Evolutionary conservation across 2,797 vertebrate species (phyloP), one percentile per base, ranked within the genome.

Genomic region (Siniperca undulata): DNA sequence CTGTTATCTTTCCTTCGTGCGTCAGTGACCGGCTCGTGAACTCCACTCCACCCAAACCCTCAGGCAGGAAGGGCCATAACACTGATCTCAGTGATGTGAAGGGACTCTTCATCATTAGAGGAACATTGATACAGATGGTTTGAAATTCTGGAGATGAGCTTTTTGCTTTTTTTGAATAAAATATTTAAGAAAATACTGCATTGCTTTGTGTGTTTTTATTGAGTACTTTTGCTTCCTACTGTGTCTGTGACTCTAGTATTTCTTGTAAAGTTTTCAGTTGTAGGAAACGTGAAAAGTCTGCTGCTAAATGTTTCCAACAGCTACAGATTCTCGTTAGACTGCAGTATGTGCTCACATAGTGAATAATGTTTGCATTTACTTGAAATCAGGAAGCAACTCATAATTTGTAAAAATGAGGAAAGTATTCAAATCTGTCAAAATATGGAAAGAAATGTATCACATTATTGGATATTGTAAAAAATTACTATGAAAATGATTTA

Each of bases 161-260:
- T 90, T 94, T 91, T 94, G 82, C 74, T 92, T 94, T 95, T 90
- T 96, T 94, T 88, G 91, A 96, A 96, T 96, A 96, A 96, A 96
- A 96, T 95, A 93, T 95, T 93, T 93, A 94, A 94, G 81, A 94
- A 94, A 92, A 92, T 76, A 44, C 22, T 12, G 11, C 34, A 0
- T 9, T 71, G 27, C 2, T 8, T 46, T 20, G 22, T 46, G 0
- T 36, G 8, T 77, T 46, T 30, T 46, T 50, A 20, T 74, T 52
- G 7, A 17, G 22, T 65, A 22, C 34, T 13, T n/a, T 20, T 34
- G 30, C 36, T 62, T 6, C 20, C 11, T 40, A 1, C 60, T 61
- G 19, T 36, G 0, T 22, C 34, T 38, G 5, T 24, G 22, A 24
- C 36, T 53, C 13, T 8, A 2, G 16, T 14, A 1, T 48, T 34